Evolutionary conservation across 2,888 invertebrate genomes (phyloP).

Genomic region (Podabrus alpinus): DNA sequence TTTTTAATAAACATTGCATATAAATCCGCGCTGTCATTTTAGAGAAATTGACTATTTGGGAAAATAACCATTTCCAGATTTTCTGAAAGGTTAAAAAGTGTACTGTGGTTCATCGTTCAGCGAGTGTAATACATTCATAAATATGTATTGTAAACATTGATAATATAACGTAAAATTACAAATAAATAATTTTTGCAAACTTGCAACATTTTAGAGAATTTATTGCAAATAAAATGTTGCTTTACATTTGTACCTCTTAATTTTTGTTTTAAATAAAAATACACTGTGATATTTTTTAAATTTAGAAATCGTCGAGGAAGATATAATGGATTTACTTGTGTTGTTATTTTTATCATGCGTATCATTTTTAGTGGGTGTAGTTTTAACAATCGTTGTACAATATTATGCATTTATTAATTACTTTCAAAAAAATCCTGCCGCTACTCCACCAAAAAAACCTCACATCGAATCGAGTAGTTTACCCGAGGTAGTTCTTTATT

Average conservation of each 20-base stretch:
- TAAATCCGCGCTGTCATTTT: not conserved
- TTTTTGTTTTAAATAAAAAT: slow-evolving; percentile 4
- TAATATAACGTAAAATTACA: not conserved
- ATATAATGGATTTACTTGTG: slow-evolving; percentile 53
- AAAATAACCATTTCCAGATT: not conserved
- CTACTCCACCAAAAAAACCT: slow-evolving; percentile 43
- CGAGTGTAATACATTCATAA: not conserved
- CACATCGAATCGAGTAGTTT: slow-evolving; percentile 56
- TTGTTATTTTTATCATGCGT: slow-evolving; percentile 57
- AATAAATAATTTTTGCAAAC: not conserved
- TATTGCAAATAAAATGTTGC: not conserved
- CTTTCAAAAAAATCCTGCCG: slow-evolving; percentile 54
- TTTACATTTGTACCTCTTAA: not conserved
- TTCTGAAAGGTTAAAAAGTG: not conserved
- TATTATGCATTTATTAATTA: slow-evolving; percentile 60
- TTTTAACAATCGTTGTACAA: slow-evolving; percentile 59
- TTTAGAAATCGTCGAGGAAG: not conserved
- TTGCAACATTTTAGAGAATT: not conserved
- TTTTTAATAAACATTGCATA: not conserved
- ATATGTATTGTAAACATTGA: not conserved
- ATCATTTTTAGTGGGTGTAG: slow-evolving; percentile 60
- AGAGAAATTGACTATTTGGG: not conserved
- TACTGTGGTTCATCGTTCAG: not conserved
- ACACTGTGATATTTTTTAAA: slow-evolving; percentile 20
- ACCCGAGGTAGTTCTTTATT: slow-evolving; percentile 55